These are phyloP conservation scores for Meloidogyne floridensis DNA, from an alignment of 1,140 invertebrate genomes.

Conservation along the genomic window DNA sequence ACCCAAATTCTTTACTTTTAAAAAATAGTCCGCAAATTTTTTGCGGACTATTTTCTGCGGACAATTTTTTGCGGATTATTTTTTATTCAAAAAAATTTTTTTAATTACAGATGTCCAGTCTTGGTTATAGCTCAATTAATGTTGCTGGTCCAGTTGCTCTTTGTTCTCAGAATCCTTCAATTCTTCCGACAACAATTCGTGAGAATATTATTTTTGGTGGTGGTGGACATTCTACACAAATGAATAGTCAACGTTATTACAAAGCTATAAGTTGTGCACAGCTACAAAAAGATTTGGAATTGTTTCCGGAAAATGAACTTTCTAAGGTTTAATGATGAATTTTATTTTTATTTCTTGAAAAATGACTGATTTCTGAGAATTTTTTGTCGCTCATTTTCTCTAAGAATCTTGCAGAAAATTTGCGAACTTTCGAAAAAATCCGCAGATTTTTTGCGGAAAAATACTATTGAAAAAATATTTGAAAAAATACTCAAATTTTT, in stretches of 20 bases:
- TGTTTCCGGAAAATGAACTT: constrained; percentile 72
- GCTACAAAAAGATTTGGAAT: constrained; percentile 68
- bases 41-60: too few relatives aligned
- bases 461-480: too few relatives aligned
- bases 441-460: too few relatives aligned
- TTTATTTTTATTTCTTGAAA: too few relatives aligned
- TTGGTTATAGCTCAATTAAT: constrained; percentile 69
- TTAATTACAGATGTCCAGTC: constrained; percentile 56
- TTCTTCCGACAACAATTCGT: constrained; percentile 73
- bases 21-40: too few relatives aligned
- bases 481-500: too few relatives aligned
- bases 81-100: constrained; percentile 44
- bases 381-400: too few relatives aligned
- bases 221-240: constrained; percentile 59
- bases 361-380: too few relatives aligned
- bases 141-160: constrained; percentile 73
- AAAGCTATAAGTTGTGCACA: constrained; percentile 66
- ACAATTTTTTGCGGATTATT: constrained; percentile 9
- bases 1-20: too few relatives aligned
- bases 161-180: constrained; percentile 74
- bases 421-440: too few relatives aligned
- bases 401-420: too few relatives aligned
- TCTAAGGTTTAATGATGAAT: constrained; percentile 70
- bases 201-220: constrained; percentile 76
- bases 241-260: constrained; percentile 70